These are phyloP conservation scores for Sinotaia quadrata DNA, from an alignment of 2,888 invertebrate genomes.

Conservation along the genomic window DNA sequence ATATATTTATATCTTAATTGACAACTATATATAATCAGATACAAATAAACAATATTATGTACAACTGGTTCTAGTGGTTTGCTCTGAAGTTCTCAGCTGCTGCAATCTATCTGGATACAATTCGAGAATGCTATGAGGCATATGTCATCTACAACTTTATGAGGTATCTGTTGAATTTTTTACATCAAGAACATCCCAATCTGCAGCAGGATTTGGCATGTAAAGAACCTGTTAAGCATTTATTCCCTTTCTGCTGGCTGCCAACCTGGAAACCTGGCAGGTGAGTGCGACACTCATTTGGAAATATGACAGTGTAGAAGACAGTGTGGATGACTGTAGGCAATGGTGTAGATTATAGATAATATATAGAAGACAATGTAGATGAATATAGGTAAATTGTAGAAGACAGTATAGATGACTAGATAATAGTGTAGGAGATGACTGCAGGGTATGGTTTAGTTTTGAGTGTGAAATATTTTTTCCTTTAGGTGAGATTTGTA, in stretches of 20 bases:
- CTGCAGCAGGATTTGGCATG: constrained; percentile 76
- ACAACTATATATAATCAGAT: not conserved
- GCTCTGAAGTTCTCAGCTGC: constrained; percentile 89
- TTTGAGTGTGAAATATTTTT: too few species aligned
- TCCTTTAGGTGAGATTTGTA: too few species aligned
- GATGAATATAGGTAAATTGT: too few species aligned
- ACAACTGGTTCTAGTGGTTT: constrained; percentile 86
- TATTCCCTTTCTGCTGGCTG: constrained; percentile 89
- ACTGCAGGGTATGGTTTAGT: too few species aligned
- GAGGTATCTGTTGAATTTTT: constrained; percentile 92
- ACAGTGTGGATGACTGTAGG: not conserved
- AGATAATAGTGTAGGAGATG: too few species aligned
- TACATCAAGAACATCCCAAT: constrained; percentile 85
- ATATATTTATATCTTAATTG: too few species aligned
- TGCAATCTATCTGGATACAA: constrained; percentile 92
- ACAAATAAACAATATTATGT: too few species aligned
- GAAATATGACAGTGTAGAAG: too few species aligned
- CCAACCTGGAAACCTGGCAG: constrained; percentile 95
- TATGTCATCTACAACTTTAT: constrained; percentile 99
- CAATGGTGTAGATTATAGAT: too few species aligned
- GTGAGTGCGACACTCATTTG: too few species aligned
- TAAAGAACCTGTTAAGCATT: constrained; percentile 88
- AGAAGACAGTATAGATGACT: too few species aligned
- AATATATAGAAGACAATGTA: too few species aligned
- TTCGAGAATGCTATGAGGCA: constrained; percentile 96